Base-by-base conservation (phyloP, 2,113 vertebrate genomes). In the Phalacrocorax pelagicus region DNA sequence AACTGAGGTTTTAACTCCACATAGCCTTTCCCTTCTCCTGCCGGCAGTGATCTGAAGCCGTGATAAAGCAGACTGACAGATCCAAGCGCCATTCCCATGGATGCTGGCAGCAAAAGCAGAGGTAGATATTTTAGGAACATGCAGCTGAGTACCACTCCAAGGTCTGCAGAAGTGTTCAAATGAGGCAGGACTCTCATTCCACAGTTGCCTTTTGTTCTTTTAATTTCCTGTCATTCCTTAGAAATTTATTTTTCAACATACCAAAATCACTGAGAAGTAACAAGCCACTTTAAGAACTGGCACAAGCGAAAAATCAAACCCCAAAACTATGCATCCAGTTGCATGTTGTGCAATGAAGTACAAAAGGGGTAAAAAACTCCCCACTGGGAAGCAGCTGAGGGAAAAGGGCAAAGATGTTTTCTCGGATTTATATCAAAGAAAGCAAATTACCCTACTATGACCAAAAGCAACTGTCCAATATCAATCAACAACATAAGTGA, bases 81-180 rank as follows among this genome's bases (percentile, higher is more conserved):
- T 69, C 10, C 81, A 69, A 88, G 40, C 5, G 6, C 54, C n/a
- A 5, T 12, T 36, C 62, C 51, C 61, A 36, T 0, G 0, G 46
- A 79, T 44, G 49, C 63, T 62, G 51, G 44, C 44, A 85, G 52
- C 40, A 82, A 58, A 65, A 59, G 61, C 70, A 81, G 36, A 85
- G 49, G 66, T 18, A 61, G 22, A 38, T 34, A 15, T 62, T 89
- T 71, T 22, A 69, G 47, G 24, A 57, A 54, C 10, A 69, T 3
- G 3, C 30, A 85, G 29, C 11, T 1, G 1, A 73, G 10, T 46
- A 58, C 16, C 7, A 1, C 26, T 89, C 21, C 29, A 54, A 57
- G 6, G 44, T 66, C 54, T 23, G 38, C 22, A 59, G 16, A 57
- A 77, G 13, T 0, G 1, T 23, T 62, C 27, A 49, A 52, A 29